Evolutionary conservation across 2,113 vertebrate genomes (phyloP).

Genomic region (Xyrauchen texanus): DNA sequence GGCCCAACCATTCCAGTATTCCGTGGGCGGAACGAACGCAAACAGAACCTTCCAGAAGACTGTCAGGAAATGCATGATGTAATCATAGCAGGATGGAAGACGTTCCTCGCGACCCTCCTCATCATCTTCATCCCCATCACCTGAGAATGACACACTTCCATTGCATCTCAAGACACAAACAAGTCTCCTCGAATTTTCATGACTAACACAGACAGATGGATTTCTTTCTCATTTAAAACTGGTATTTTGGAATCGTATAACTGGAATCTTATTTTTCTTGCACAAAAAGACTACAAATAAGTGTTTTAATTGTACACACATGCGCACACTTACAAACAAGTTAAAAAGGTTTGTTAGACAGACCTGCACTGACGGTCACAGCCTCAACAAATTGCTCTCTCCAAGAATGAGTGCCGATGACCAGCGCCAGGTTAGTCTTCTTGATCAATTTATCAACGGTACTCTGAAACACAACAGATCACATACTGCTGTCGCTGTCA

Average conservation of each 20-base stretch:
- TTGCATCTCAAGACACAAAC: not conserved
- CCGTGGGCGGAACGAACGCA: constrained; percentile 88
- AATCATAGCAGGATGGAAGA: constrained; percentile 87
- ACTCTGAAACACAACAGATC: constrained; percentile 75
- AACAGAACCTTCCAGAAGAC: constrained; percentile 96
- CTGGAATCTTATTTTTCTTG: too few species aligned
- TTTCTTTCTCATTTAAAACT: too few species aligned
- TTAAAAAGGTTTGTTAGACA: constrained; percentile 27
- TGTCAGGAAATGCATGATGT: constrained; percentile 92
- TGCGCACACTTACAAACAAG: too few species aligned
- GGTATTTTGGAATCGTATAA: too few species aligned
- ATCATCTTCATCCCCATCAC: constrained; percentile 82
- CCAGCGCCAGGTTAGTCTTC: constrained; percentile 93
- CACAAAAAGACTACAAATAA: too few species aligned
- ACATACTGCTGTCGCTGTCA: not conserved
- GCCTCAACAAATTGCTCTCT: constrained; percentile 93
- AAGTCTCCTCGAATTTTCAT: not conserved
- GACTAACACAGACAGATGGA: too few species aligned
- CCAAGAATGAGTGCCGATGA: constrained; percentile 94
- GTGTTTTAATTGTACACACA: too few species aligned
- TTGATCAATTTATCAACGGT: constrained; percentile 95
- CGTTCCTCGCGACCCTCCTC: constrained; percentile 80
- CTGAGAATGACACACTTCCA: constrained; percentile 48
- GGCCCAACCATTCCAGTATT: constrained; percentile 93
- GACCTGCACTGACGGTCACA: constrained; percentile 92